Conservation (phyloP, 2,113 vertebrate species). For the Muntiacus reevesi region DNA sequence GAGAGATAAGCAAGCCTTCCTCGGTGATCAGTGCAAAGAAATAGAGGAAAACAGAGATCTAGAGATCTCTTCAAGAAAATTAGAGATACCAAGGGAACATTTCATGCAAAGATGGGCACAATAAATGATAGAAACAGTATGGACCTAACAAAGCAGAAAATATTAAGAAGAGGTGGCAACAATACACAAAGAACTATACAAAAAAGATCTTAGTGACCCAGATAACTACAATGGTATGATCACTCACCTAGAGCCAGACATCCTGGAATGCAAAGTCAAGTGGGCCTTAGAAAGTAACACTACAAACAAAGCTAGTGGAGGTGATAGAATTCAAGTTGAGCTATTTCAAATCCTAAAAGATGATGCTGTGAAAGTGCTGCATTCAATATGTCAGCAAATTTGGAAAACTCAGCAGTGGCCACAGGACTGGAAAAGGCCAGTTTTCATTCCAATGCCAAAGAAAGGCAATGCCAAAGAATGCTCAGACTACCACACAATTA, state of each 20-base stretch:
- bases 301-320: neutral
- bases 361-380: neutral
- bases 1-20: neutral
- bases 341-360: neutral
- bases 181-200: neutral
- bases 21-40: neutral
- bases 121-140: neutral
- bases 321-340: neutral
- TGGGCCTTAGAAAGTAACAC: neutral
- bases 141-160: neutral
- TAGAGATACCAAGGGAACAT: neutral
- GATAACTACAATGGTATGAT: neutral
- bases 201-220: neutral
- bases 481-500: neutral
- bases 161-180: neutral
- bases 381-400: neutral
- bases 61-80: neutral
- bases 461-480: neutral
- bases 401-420: neutral
- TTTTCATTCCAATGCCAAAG: neutral
- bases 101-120: neutral
- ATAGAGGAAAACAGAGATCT: neutral
- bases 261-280: neutral
- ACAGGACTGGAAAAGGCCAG: neutral
- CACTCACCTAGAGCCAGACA: neutral